These are phyloP conservation scores for zebrafish (Danio rerio) DNA, from an alignment of 2,113 vertebrate genomes.

Conservation along the genomic window GRCz12tu NC_133186.1:35549501-35550000, in stretches of 20 bases:
- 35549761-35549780: conserved; percentile 39
- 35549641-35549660: conserved; percentile 63
- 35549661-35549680: conserved; percentile 68
- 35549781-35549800: conserved; percentile 56
- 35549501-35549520: neutral
- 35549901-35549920: conserved; percentile 23
- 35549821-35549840: conserved; percentile 50
- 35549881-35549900: conserved; percentile 64
- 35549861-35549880: conserved; percentile 70
- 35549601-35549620: conserved; percentile 16
- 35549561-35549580: conserved; percentile 6
- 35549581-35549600: conserved; percentile 12
- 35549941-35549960: conserved; percentile 41
- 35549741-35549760: conserved; percentile 63
- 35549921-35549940: conserved; percentile 53
- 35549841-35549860: conserved; percentile 65
- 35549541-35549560: neutral
- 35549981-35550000: conserved; percentile 32
- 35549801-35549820: conserved; percentile 57
- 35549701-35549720: conserved; percentile 58
- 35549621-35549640: conserved; percentile 47
- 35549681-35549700: conserved; percentile 59
- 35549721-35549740: conserved; percentile 56
- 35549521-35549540: neutral
- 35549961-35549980: conserved; percentile 29